These are phyloP conservation scores for Ladona fulva DNA, from an alignment of 1,140 invertebrate species.

Conservation along the genomic window DNA sequence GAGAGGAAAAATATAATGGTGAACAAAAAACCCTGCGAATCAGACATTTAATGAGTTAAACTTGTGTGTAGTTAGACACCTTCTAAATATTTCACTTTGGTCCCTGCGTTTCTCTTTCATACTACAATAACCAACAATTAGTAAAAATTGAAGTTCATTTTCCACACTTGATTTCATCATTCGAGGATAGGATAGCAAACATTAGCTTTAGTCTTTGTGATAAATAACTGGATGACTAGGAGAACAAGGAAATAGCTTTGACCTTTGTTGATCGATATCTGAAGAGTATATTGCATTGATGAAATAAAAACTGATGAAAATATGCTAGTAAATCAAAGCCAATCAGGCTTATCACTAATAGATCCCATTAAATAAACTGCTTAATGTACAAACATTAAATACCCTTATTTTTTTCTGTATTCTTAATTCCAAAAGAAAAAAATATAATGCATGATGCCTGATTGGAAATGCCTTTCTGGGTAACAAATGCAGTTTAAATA, in stretches of 20 bases:
- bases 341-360: no score
- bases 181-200: background rate
- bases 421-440: no score
- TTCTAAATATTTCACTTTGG: background rate
- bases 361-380: no score
- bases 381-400: no score
- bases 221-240: conserved; percentile 1
- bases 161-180: background rate
- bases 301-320: no score
- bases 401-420: no score
- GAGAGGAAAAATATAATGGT: background rate
- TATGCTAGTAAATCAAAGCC: no score
- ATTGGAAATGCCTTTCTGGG: no score
- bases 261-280: background rate
- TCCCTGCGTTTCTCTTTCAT: background rate
- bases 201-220: background rate
- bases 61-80: no score
- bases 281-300: background rate
- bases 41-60: no score
- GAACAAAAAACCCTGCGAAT: background rate
- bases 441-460: no score
- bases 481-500: no score
- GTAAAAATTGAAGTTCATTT: background rate
- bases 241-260: background rate
- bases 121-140: background rate